Conservation (phyloP, 2,797 vertebrate species). For the Molossus alvarezi region DNA sequence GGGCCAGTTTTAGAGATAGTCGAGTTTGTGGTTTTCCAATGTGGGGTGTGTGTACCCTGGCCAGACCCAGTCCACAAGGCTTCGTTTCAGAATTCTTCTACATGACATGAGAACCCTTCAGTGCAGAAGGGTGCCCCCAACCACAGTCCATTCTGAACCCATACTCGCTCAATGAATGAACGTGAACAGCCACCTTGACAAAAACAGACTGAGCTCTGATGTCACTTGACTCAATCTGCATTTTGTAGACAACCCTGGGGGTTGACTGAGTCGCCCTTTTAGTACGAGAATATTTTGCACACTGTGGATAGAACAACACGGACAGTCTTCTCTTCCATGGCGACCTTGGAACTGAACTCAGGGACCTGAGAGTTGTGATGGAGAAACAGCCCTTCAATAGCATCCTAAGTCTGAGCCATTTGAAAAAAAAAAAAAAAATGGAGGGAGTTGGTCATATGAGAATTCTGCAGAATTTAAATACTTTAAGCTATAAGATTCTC, state of each 20-base stretch:
- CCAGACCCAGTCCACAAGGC: not conserved
- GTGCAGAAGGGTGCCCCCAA: not conserved
- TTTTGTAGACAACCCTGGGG: not conserved
- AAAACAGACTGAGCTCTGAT: not conserved
- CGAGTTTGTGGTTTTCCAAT: not conserved
- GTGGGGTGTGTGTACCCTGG: too few relatives aligned
- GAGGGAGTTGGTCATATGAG: too few relatives aligned
- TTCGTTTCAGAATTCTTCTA: not conserved
- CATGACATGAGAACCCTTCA: not conserved
- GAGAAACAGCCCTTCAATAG: not conserved
- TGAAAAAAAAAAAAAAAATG: too few relatives aligned
- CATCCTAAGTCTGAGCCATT: not conserved
- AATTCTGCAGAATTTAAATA: not conserved
- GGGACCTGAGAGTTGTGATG: not conserved
- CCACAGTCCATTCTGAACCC: not conserved
- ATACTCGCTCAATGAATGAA: not conserved
- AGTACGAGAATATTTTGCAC: not conserved
- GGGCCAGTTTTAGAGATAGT: not conserved
- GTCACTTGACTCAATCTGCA: not conserved
- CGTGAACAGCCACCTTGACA: not conserved
- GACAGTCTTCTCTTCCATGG: accelerated
- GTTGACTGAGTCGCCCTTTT: accelerated
- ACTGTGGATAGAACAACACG: accelerated
- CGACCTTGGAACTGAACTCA: not conserved
- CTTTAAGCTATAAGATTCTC: not conserved